Conservation (phyloP, 1,140 invertebrate species). For the Pteromalus puparum region DNA sequence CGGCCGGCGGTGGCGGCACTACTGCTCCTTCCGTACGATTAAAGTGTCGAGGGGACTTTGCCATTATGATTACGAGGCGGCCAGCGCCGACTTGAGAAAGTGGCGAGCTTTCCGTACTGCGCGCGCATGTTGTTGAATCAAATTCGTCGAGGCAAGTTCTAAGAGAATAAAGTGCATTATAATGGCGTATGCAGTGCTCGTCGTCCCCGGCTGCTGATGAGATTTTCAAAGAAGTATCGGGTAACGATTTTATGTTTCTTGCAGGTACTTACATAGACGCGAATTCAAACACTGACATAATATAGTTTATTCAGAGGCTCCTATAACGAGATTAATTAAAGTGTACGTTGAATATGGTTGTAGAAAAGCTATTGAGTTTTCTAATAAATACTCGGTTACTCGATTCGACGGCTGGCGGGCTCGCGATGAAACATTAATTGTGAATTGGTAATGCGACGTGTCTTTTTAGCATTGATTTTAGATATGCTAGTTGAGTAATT, state of each 20-base stretch:
- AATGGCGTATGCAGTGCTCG: no score
- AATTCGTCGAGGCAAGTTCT: no score
- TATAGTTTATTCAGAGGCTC: neutral
- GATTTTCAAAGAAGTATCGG: neutral
- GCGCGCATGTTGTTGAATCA: no score
- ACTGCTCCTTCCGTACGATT: constrained; percentile 18
- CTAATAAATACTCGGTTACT: neutral
- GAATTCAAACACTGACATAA: no score
- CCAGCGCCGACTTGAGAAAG: neutral
- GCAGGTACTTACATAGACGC: neutral
- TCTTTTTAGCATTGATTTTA: neutral
- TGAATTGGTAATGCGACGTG: neutral
- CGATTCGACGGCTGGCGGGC: neutral
- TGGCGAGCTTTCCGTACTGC: no score
- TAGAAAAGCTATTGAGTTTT: neutral
- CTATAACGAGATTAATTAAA: neutral
- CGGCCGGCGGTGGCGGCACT: neutral
- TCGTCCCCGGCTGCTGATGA: no score
- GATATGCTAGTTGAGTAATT: neutral
- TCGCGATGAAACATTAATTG: neutral
- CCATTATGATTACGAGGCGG: constrained; percentile 32
- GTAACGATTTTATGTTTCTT: no score
- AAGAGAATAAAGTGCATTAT: no score
- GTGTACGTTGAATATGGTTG: neutral
- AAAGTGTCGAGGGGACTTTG: constrained; percentile 35